Evolutionary conservation across 2,888 invertebrate species (phyloP).

Genomic region (Entomobrya multifasciata): DNA sequence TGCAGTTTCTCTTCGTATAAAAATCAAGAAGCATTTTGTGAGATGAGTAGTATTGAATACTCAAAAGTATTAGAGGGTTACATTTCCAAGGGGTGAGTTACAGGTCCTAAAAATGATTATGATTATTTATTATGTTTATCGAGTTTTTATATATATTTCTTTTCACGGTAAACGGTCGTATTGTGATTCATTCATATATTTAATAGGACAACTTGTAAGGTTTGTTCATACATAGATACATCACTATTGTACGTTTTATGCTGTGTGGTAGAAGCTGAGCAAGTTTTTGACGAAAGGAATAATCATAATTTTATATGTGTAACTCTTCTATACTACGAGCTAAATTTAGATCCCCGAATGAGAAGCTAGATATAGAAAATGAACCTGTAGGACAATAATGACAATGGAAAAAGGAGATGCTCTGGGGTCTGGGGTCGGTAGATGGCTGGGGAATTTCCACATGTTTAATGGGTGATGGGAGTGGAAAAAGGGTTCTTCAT

Average conservation of each 20-base stretch:
- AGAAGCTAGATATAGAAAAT: slow-evolving; percentile 23
- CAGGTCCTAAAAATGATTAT: slow-evolving; percentile 49
- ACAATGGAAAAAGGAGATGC: slow-evolving; percentile 31
- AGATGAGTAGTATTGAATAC: slow-evolving; percentile 42
- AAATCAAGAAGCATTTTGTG: slow-evolving; percentile 36
- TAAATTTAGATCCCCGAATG: background rate
- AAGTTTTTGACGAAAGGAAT: slow-evolving; percentile 31
- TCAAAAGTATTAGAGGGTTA: slow-evolving; percentile 5
- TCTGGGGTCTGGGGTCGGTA: slow-evolving; percentile 39
- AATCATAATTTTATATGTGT: slow-evolving; percentile 23
- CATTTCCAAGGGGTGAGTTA: slow-evolving; percentile 60
- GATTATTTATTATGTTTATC: slow-evolving; percentile 47
- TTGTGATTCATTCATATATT: slow-evolving; percentile 35
- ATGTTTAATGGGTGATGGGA: slow-evolving; percentile 12
- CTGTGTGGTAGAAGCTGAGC: slow-evolving; percentile 46
- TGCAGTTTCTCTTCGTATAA: slow-evolving; percentile 23
- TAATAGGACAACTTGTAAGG: slow-evolving; percentile 9
- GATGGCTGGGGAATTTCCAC: slow-evolving; percentile 34
- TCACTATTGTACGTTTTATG: slow-evolving; percentile 15
- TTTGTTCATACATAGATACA: too few relatives aligned
- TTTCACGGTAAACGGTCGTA: background rate
- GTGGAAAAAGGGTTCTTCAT: slow-evolving; percentile 41
- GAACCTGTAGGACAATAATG: slow-evolving; percentile 39
- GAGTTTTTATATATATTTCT: slow-evolving; percentile 20
- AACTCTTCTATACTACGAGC: background rate